phyloP scores from a whole-genome alignment of 2,113 vertebrate species.

The Gymnorhina tibicen region DNA sequence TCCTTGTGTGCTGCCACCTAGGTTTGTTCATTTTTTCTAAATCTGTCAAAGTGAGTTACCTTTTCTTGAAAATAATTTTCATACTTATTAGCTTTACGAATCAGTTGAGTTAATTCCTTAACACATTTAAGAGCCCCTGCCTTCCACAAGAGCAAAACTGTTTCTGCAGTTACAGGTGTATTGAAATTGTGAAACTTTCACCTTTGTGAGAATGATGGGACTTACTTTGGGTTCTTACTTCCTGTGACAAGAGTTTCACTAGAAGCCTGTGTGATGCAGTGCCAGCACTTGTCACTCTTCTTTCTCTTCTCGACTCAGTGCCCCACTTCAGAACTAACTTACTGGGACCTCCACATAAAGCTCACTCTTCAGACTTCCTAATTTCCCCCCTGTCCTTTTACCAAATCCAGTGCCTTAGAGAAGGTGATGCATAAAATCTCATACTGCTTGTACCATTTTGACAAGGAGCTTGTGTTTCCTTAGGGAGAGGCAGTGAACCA shows the following conservation, averaged over 20 bases:
- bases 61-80: background rate
- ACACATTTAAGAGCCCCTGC: background rate
- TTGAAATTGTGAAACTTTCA: background rate
- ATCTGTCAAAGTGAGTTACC: background rate
- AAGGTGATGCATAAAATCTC: background rate
- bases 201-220: background rate
- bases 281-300: background rate
- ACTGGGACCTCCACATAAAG: background rate
- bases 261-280: background rate
- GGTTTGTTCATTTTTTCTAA: background rate
- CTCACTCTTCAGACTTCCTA: background rate
- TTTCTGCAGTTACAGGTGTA: background rate
- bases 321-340: background rate
- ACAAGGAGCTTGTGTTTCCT: rapidly evolving
- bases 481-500: background rate
- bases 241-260: background rate
- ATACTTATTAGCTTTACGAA: background rate
- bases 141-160: background rate
- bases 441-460: background rate
- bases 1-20: background rate
- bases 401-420: background rate
- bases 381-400: background rate
- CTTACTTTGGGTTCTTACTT: background rate
- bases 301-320: background rate
- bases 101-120: background rate